Base-by-base conservation (phyloP, 1,140 invertebrate species). In the Macrobrachium nipponense region DNA sequence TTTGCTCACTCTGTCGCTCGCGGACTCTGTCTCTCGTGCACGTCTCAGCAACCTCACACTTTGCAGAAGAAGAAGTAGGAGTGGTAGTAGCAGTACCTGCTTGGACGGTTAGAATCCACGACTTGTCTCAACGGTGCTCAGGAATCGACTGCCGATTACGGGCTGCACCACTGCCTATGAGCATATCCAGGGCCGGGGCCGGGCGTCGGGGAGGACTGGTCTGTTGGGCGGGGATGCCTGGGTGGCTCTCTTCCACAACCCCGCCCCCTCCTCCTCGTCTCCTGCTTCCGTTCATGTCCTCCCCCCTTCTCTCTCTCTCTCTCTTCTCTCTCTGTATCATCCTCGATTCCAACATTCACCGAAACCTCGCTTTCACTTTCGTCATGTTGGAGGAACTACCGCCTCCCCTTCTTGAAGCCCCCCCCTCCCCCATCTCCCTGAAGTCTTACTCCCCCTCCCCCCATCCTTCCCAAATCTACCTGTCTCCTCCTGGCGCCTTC, bases 341-440 rank as follows among this genome's bases (percentile, higher is more conserved):
- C 70, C 44, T 27, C 44, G 23, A 17, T 73, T 73, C 23, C 23
- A 27, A 36, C 44, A 17, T 27, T 73, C 76, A 44, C 51, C 60
- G 23, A n/a, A 18, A 60, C 27, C 76, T 60, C 58, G 23, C 51
- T 60, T 78, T 60, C 76, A 58, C 68, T 78, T 78, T 60, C 76
- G 44, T 60, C 51, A 59, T 60, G 51, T 78, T 23, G 12, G 51
- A 51, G 51, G 8, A 51, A 51, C 76, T 23, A n/a, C n/a, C 76
- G 23, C 60, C 51, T 17, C 12, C 27, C 51, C 76, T n/a, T n/a
- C n/a, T n/a, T n/a, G n/a, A n/a, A n/a, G n/a, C n/a, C 27, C 12
- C 27, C 51, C 76, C 59, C 60, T 27, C 58, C 18, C 18, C 58
- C 44, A 3, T 58, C 58, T 23, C 75, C 5, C 44, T 11, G 14